A percentile compares a stretch with the other conserved stretches of the same genome.
phyloP scores from a whole-genome alignment of 2,888 invertebrate genomes.

The Luperina nickerlii region DNA sequence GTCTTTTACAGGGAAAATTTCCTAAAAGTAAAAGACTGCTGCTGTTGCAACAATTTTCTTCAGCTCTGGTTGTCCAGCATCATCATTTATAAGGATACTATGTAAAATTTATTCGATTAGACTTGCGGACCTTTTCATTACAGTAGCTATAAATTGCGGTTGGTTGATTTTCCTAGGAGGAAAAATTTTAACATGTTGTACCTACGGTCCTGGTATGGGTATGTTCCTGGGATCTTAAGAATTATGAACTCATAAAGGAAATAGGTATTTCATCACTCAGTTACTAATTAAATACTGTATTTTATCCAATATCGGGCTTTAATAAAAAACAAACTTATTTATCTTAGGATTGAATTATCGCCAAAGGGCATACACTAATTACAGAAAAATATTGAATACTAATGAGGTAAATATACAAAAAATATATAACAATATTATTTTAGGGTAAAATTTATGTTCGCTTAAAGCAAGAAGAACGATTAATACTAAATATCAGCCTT shows the following conservation, averaged over 20 bases:
- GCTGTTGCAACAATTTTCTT: neutral
- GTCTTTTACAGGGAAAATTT: neutral
- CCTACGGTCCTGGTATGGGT: neutral
- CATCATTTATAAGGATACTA: neutral
- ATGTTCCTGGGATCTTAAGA: too few species aligned
- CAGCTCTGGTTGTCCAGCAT: neutral
- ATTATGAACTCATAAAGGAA: too few species aligned
- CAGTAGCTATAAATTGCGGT: conserved; percentile 7
- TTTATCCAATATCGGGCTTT: neutral
- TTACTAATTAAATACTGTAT: neutral
- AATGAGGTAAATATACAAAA: conserved; percentile 10
- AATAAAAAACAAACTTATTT: neutral
- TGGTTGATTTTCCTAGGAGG: neutral
- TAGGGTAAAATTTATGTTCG: conserved; percentile 31
- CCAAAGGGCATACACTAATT: neutral
- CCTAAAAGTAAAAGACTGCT: neutral
- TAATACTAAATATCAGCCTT: neutral
- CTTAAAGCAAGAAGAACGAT: neutral
- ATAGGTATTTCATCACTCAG: too few species aligned
- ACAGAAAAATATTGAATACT: conserved; percentile 17
- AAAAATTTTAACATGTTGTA: neutral
- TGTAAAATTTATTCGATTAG: neutral
- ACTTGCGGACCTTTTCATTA: neutral
- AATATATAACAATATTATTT: conserved; percentile 3
- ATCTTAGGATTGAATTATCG: neutral